These are phyloP conservation scores for Meteorus colon DNA, from an alignment of 2,888 invertebrate genomes.

Conservation along the genomic window DNA sequence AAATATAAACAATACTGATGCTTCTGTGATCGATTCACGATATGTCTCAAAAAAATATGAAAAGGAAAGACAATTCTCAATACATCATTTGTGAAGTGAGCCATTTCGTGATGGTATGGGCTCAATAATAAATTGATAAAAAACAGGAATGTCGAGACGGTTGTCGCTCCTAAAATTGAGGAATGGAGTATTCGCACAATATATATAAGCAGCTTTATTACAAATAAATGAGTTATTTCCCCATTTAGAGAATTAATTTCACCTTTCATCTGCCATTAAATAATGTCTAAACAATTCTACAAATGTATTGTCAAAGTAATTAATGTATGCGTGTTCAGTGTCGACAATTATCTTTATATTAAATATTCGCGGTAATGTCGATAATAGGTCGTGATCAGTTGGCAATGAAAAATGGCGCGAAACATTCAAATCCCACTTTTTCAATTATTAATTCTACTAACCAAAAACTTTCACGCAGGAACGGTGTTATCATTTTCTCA, in stretches of 20 bases:
- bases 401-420: constrained; percentile 4
- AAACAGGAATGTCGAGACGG: constrained; percentile 4
- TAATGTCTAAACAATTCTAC: neutral
- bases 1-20: constrained; percentile 67
- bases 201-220: constrained; percentile 45
- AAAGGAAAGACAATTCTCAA: constrained; percentile 49
- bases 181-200: constrained; percentile 42
- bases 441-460: no score
- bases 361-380: no score
- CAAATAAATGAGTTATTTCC: constrained; percentile 44
- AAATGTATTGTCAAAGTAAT: no score
- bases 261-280: neutral
- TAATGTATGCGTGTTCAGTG: no score
- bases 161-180: constrained; percentile 1
- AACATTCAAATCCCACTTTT: neutral
- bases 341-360: no score
- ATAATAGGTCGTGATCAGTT: neutral
- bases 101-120: constrained; percentile 10
- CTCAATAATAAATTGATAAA: constrained; percentile 36
- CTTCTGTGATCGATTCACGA: constrained; percentile 72
- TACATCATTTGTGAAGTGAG: constrained; percentile 35
- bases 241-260: constrained; percentile 27
- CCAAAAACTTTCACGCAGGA: no score
- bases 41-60: constrained; percentile 65
- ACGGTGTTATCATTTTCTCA: no score